A percentile compares a stretch with the other conserved stretches of the same genome.
phyloP scores from a whole-genome alignment of 1,140 invertebrate genomes.

The Brachionus sp. region DNA sequence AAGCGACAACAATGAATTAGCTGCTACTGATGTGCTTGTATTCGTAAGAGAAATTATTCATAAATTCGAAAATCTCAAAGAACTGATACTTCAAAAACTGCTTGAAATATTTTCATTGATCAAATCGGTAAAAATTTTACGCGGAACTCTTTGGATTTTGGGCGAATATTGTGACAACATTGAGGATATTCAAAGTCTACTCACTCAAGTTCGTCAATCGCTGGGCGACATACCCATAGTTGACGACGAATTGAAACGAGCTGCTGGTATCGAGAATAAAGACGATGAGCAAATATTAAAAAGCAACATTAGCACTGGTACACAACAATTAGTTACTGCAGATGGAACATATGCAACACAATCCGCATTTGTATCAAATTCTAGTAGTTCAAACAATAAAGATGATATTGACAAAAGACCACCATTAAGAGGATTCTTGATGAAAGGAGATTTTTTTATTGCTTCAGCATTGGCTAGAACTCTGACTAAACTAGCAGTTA shows the following conservation, averaged over 20 bases:
- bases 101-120: constrained; percentile 78
- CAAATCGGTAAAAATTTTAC: constrained; percentile 69
- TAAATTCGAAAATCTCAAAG: constrained; percentile 76
- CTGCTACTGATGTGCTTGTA: constrained; percentile 86
- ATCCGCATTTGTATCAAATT: constrained; percentile 75
- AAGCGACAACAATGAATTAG: constrained; percentile 87
- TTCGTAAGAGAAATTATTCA: constrained; percentile 92
- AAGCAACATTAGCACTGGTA: constrained; percentile 49
- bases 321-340: constrained; percentile 58
- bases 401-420: constrained; percentile 66
- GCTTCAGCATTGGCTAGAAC: constrained; percentile 84
- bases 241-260: constrained; percentile 74
- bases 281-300: constrained; percentile 58
- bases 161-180: constrained; percentile 83
- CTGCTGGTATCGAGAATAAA: constrained; percentile 60
- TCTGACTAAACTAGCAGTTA: constrained; percentile 80
- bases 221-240: constrained; percentile 82
- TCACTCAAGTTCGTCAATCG: constrained; percentile 71
- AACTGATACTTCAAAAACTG: constrained; percentile 70
- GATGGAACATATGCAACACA: constrained; percentile 98
- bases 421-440: constrained; percentile 77
- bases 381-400: neutral
- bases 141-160: constrained; percentile 93
- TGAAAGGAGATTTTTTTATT: constrained; percentile 93
- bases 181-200: constrained; percentile 74